Base-by-base conservation (phyloP, 2,113 vertebrate genomes). In the Elephas maximus region DNA sequence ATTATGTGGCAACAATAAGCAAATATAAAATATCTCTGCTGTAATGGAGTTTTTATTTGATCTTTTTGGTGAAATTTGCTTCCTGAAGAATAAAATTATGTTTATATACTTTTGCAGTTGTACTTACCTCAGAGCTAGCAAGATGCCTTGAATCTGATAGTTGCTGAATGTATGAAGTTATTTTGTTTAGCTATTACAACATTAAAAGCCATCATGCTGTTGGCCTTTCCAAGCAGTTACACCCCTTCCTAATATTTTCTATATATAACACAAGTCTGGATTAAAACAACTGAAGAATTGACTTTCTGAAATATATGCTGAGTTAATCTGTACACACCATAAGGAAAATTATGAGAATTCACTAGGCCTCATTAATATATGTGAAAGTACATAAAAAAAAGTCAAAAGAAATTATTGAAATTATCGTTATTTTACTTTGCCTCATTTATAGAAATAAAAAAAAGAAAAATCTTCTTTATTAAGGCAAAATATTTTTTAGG, bases 11-110 rank as follows among this genome's bases (percentile, higher is more conserved):
- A 86, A 1, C 11, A 77, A 33, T 71, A 18, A 89, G 17, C 1
- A 95, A 86, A 44, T 69, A 20, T 44, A 78, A 51, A 30, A 78
- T 30, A 44, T 23, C 26, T 79, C 37, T 69, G 15, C 26, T 95
- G 62, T 83, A 89, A 83, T 44, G 15, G 71, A 57, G 4, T 6
- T 78, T 89, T 77, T 11, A 44, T 41, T 80, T 95, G 78, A 67
- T 90, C 71, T 93, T 48, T 65, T 93, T 69, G 26, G 37, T 76
- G 57, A 89, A 94, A 95, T 77, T 83, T 92, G 79, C 60, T 79
- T 93, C 11, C 94, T 88, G 7, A 92, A 85, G n/a, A 82, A 23
- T 71, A 88, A 60, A 21, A 79, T 86, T n/a, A n/a, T 65, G 9
- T 85, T 53, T 95, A 48, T 44, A 6, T 26, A 65, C 7, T 6